phyloP scores from a whole-genome alignment of 30 jellyfish, hydroid and myxozoan species.

The Pelagia noctiluca region DNA sequence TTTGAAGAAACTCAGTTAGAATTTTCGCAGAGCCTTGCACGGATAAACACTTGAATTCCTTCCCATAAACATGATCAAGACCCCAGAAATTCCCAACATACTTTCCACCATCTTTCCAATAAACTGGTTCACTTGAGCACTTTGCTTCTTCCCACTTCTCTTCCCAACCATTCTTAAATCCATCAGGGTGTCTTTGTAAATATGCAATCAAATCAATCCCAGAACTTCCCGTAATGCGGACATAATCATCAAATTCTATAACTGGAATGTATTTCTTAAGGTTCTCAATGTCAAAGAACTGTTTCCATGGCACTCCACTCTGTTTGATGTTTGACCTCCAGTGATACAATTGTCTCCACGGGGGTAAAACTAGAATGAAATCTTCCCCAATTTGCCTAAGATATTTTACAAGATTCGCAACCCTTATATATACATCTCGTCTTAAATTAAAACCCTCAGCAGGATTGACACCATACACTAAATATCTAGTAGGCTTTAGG shows the following conservation, averaged over 20 bases:
- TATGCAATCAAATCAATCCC: slow-evolving; percentile 84
- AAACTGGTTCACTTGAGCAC: slow-evolving; percentile 73
- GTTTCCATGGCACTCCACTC: slow-evolving; percentile 89
- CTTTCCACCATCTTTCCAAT: slow-evolving; percentile 69
- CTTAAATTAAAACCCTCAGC: slow-evolving; percentile 97
- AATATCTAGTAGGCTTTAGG: slow-evolving; percentile 46
- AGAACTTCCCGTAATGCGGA: slow-evolving; percentile 57
- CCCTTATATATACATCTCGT: slow-evolving; percentile 91
- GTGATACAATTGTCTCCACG: slow-evolving; percentile 95
- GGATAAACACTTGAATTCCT: slow-evolving; percentile 77
- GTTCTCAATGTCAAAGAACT: slow-evolving; percentile 76
- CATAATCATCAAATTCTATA: slow-evolving; percentile 80
- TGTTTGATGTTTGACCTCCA: slow-evolving; percentile 78
- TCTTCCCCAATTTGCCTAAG: slow-evolving; percentile 74
- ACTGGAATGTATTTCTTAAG: slow-evolving; percentile 86
- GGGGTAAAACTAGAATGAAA: slow-evolving; percentile 92
- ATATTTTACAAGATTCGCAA: slow-evolving; percentile 85
- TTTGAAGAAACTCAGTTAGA: slow-evolving; percentile 53
- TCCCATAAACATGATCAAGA: slow-evolving; percentile 76
- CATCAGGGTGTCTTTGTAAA: slow-evolving; percentile 94
- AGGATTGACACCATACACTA: slow-evolving; percentile 91
- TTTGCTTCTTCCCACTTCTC: slow-evolving; percentile 79
- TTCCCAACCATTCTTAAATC: slow-evolving; percentile 89
- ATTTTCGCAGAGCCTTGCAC: slow-evolving; percentile 93
- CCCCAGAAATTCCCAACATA: slow-evolving; percentile 91